Percentiles rank a stretch among this genome's conserved stretches.
phyloP scores from a whole-genome alignment of 2,113 vertebrate genomes.

The Leucosticte australis region DNA sequence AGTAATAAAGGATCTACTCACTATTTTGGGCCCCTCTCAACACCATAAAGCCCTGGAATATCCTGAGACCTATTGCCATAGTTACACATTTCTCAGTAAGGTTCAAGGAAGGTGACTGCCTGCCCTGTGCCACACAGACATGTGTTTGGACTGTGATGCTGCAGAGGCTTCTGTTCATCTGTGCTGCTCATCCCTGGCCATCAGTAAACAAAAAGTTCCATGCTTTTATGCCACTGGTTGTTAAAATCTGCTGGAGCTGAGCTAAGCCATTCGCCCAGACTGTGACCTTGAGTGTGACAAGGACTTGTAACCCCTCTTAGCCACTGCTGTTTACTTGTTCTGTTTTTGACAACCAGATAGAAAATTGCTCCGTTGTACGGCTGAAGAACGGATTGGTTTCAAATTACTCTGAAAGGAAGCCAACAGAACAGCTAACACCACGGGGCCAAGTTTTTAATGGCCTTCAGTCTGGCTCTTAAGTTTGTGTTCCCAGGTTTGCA shows the following conservation, averaged over 20 bases:
- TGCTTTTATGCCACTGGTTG: neutral
- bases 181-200: neutral
- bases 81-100: neutral
- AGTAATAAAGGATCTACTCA: neutral
- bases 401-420: constrained; percentile 33
- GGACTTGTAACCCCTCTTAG: constrained; percentile 5
- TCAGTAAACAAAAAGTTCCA: neutral
- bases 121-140: neutral
- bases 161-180: neutral
- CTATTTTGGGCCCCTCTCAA: neutral
- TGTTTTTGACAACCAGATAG: constrained; percentile 44
- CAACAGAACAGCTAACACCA: constrained; percentile 24
- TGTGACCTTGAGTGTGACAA: neutral
- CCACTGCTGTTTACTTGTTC: constrained; percentile 26
- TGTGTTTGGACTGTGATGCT: neutral
- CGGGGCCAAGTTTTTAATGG: neutral
- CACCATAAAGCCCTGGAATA: neutral
- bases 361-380: constrained; percentile 35
- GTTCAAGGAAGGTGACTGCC: neutral
- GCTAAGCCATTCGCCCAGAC: neutral
- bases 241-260: neutral
- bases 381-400: constrained; percentile 8
- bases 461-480: neutral
- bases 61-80: neutral
- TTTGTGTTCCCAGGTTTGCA: neutral